Base-by-base conservation (phyloP, 1,140 invertebrate species). In the Acarapis woodi region DNA sequence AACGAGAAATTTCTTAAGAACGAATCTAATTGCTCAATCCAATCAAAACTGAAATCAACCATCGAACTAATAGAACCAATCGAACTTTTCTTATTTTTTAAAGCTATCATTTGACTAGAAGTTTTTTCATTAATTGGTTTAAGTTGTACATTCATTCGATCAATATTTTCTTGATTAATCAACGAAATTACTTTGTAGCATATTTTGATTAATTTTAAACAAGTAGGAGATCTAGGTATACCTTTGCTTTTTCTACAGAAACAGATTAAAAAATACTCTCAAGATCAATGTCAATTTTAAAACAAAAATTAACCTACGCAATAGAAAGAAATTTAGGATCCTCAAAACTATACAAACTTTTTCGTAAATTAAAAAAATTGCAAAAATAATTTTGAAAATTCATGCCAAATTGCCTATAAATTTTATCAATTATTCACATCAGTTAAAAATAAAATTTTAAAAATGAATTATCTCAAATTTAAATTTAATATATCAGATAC, bases 151-250 rank as follows among this genome's bases (percentile, higher is more conserved):
- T 26, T 26, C 25, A 8, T n/a, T 26, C n/a, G 6, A 26, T 26
- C 25, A 8, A 26, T 26, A 8, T 26, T 26, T 6, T 8, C 25
- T 29, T 3, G 16, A 5, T 14, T 18, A 14, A 19, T 4, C 16
- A 26, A 12, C 21, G 32, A 8, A 4, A 19, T 3, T 3, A 40
- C 29, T 37, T 40, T 40, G 19, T 35, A 32, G 8, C 19, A 39
- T 3, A 40, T n/a, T 37, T 40, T 40, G 3, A 40, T 5, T n/a
- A 40, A 40, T 24, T 40, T 40, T 10, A 36, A 10, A 36, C 39
- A 40, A 16, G 25, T 23, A 6, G 39, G 31, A 39, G 21, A 26
- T 19, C 39, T 29, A 20, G 23, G 32, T 2, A 39, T 21, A 10
- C 39, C 35, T 6, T 5, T 31, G 8, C 6, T 28, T 25, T 18